Percentiles rank a stretch among this genome's conserved stretches.
Conservation (phyloP, 2,797 vertebrate species). For the Xenops minutus region DNA sequence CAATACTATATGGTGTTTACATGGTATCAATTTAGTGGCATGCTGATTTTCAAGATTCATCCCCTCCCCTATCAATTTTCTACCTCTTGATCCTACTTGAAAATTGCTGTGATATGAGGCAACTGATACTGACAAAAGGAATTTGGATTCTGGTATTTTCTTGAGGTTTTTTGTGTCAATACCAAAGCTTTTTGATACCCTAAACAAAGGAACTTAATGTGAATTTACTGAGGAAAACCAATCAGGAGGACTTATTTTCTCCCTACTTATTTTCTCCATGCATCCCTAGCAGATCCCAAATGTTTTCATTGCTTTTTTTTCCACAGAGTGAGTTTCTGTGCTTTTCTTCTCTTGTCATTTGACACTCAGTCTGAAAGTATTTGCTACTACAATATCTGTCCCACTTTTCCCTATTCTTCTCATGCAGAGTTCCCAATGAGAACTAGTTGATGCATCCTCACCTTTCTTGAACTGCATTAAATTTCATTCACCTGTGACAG, state of each 20-base stretch:
- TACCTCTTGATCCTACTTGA: conserved; percentile 64
- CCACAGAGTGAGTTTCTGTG: background rate
- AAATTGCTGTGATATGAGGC: conserved; percentile 35
- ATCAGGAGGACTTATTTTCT: background rate
- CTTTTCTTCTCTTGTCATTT: background rate
- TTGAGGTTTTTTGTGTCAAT: accelerated
- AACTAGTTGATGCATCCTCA: background rate
- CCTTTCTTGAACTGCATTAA: background rate
- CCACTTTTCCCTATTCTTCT: background rate
- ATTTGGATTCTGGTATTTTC: conserved; percentile 33
- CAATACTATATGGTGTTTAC: conserved; percentile 75
- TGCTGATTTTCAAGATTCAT: conserved; percentile 77
- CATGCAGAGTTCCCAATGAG: background rate
- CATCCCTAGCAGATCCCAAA: background rate
- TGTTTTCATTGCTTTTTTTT: background rate
- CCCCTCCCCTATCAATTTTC: conserved; percentile 66
- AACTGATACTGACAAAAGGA: conserved; percentile 28
- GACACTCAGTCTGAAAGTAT: background rate
- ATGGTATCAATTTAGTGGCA: conserved; percentile 77
- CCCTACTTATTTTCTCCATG: background rate
- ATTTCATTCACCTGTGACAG: background rate
- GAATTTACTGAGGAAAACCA: background rate
- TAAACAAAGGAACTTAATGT: background rate
- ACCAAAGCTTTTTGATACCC: background rate
- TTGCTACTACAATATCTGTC: background rate